Evolutionary conservation across 2,888 invertebrate genomes (phyloP).

Genomic region (Norana najaformis): DNA sequence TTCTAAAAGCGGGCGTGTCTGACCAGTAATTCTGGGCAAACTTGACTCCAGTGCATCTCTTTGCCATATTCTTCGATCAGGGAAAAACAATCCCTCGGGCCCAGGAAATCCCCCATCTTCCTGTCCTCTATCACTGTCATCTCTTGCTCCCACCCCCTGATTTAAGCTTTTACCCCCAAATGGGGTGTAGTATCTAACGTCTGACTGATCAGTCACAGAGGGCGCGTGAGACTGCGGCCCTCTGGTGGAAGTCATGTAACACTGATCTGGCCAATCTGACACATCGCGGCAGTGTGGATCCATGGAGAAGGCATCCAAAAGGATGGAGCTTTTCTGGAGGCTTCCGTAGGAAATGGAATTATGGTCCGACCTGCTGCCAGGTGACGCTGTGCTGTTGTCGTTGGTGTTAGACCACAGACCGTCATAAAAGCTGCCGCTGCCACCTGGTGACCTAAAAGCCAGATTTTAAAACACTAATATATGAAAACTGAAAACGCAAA

Average conservation of each 20-base stretch:
- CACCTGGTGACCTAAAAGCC: constrained; percentile 19
- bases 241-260: background rate
- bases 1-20: background rate
- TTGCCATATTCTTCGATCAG: background rate
- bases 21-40: background rate
- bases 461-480: background rate
- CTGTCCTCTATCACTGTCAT: background rate
- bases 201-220: background rate
- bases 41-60: constrained; percentile 1
- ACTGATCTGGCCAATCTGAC: constrained; percentile 24
- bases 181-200: constrained; percentile 23
- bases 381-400: constrained; percentile 27
- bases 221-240: background rate
- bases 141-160: background rate
- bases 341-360: constrained; percentile 39
- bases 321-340: constrained; percentile 33
- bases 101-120: background rate
- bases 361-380: constrained; percentile 36
- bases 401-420: constrained; percentile 14
- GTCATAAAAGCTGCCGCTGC: background rate
- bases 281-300: constrained; percentile 8
- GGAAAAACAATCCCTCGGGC: background rate
- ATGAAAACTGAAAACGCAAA: background rate
- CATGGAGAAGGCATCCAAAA: constrained; percentile 32
- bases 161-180: constrained; percentile 23